Evolutionary conservation across 2,113 vertebrate genomes (phyloP), one percentile per base, ranked within the genome.

Genomic region (Rhabdomys dilectus): DNA sequence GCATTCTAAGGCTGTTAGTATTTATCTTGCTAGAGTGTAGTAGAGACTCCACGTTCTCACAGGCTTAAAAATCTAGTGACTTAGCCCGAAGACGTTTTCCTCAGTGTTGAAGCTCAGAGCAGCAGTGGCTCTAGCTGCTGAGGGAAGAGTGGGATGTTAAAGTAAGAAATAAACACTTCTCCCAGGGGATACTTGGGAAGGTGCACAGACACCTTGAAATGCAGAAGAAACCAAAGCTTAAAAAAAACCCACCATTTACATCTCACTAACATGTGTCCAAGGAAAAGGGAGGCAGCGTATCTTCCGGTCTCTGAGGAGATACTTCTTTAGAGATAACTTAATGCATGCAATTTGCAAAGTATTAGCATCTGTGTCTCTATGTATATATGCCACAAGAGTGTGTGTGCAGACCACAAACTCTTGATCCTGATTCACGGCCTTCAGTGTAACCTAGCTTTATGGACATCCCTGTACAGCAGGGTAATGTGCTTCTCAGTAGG

Each of bases 31-130:
- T 86, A 19, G 72, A n/a, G 81, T 92, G 53, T 29, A 85, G 39
- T 34, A 21, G 56, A 42, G 22, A 88, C 11, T 77, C 75, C 5
- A 7, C 34, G 19, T 66, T 90, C 53, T 91, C 87, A 24, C 26
- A 91, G 68, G 53, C 7, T 94, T 84, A 81, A 26, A 76, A 86
- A 91, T 45, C 42, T 34, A 95, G 45, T 51, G 45, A 58, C 89
- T 86, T 91, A 72, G 39, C 45, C 45, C 82, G 6, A 84, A 34
- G 73, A 89, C 2, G 36, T 70, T 96, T 75, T 70, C 29, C 31
- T 92, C 17, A 9, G 22, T 86, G 26, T 81, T 81, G 29, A 89
- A 86, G 86, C 10, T 34, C 81, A 22, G n/a, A 88, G 62, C 31
- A 96, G 34, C 84, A 17, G 70, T 72, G 13, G 56, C 45, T 72